phyloP scores from a whole-genome alignment of 2,888 invertebrate genomes.

The Trichopria drosophilae region DNA sequence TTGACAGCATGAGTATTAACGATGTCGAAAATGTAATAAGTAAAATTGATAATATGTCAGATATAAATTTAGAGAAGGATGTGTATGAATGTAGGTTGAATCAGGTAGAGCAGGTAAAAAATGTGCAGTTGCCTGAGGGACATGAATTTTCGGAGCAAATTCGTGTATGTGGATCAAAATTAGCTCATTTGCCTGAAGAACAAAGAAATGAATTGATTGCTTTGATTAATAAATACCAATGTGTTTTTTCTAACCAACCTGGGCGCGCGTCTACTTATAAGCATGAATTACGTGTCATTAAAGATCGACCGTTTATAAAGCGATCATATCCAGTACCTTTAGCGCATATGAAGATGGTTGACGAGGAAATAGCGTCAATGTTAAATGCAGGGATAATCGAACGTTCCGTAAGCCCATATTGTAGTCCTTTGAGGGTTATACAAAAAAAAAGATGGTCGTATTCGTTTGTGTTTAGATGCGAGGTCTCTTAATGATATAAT shows the following conservation, averaged over 20 bases:
- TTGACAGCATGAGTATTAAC: no score
- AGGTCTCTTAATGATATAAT: conserved; percentile 39
- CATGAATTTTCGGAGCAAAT: no score
- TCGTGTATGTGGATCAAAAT: no score
- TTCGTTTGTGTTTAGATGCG: conserved; percentile 39
- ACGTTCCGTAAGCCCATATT: conserved; percentile 37
- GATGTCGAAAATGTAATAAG: no score
- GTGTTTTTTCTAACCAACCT: conserved; percentile 13
- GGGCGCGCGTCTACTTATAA: conserved; percentile 26
- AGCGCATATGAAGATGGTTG: conserved; percentile 35
- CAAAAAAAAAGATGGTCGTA: conserved; percentile 38
- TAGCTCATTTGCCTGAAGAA: no score
- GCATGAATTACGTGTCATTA: conserved; percentile 36
- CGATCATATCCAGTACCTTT: conserved; percentile 43
- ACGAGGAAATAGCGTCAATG: conserved; percentile 37
- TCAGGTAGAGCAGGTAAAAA: no score
- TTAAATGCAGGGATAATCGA: conserved; percentile 39
- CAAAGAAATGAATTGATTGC: no score
- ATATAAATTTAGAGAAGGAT: no score
- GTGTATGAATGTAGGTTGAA: no score
- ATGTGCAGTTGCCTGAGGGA: no score
- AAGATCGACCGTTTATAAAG: conserved; percentile 32
- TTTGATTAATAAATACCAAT: conserved; percentile 17
- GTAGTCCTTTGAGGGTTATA: conserved; percentile 42
- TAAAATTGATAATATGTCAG: no score